These are phyloP conservation scores for Drosophila punjabiensis DNA, from an alignment of 1,140 invertebrate species.

Conservation along the genomic window DNA sequence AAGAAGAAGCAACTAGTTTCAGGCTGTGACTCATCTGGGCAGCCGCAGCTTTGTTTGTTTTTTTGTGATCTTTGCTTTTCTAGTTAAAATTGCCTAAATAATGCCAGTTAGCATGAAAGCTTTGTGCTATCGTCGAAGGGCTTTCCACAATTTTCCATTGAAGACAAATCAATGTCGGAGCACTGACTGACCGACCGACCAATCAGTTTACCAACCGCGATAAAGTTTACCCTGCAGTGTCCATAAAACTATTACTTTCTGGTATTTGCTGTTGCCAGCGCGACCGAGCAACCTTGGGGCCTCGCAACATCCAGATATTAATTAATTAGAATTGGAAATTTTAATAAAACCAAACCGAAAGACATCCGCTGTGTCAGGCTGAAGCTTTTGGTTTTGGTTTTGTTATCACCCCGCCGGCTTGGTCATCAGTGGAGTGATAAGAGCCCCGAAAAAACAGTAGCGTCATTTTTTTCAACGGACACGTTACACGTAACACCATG, in stretches of 20 bases:
- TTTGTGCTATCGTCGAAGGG: conserved; percentile 20
- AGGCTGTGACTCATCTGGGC: conserved; percentile 17
- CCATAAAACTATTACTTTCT: conserved; percentile 50
- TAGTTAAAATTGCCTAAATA: conserved; percentile 35
- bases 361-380: conserved; percentile 30
- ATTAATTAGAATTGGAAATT: conserved; percentile 65
- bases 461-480: conserved; percentile 22
- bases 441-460: conserved; percentile 22
- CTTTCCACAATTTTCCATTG: conserved; percentile 27
- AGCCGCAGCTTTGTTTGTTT: not conserved
- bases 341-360: conserved; percentile 27
- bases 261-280: conserved; percentile 47
- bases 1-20: not conserved
- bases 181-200: conserved; percentile 10
- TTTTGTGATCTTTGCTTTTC: conserved; percentile 17
- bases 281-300: conserved; percentile 24
- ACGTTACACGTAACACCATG: conserved; percentile 43
- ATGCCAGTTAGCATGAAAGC: conserved; percentile 31
- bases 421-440: conserved; percentile 63
- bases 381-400: conserved; percentile 25
- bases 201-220: conserved; percentile 18
- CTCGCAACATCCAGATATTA: conserved; percentile 58
- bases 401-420: conserved; percentile 37
- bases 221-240: conserved; percentile 51
- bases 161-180: conserved; percentile 33